Evolutionary conservation across 1,140 invertebrate genomes (phyloP), one percentile per base, ranked within the genome.

Genomic region (Periplaneta americana): DNA sequence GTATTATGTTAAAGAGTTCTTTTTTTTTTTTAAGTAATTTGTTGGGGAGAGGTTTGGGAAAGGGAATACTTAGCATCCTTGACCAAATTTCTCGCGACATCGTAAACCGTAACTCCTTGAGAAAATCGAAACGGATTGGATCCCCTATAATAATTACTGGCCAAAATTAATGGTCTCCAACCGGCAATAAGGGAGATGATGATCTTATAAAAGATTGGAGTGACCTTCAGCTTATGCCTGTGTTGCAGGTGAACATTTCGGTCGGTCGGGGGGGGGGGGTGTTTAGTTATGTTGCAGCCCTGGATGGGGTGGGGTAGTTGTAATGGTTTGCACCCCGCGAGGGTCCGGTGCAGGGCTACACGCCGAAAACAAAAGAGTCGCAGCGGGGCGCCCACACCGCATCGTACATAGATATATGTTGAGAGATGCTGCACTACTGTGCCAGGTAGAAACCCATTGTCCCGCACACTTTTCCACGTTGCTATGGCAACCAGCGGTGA

Each of bases 351-450:
- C 32, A 77, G 75, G 32, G 75, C 48, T 33, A 77, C 75, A 77
- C 75, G 75, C 75, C 75, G 75, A 77, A 77, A 77, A 77, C 75
- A 77, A 77, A 77, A 77, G 75, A 77, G 33, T 34, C 75, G 6
- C 75, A 22, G 33, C 75, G 75, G 75, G 75, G 75, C 15, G 75
- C 75, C 48, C 75, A 77, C 75, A 77, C 75, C 75, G 75, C 75
- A 28, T 6, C 75, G 22, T 36, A 34, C 33, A 34, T 18, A 34
- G 75, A 22, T 28, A 76, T 36, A 76, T 76, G 31, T 34, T 76
- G 31, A 66, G 48, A 66, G 48, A 66, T 28, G 48, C 48, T 66
- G 15, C 48, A 28, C 48, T 66, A 66, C 48, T 66, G 48, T 66
- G 48, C 48, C 48, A 66, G 48, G 48, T 66, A 66, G 48, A 66